Evolutionary conservation across 2,888 invertebrate species (phyloP).

Genomic region (Trichogramma dendrolimi): DNA sequence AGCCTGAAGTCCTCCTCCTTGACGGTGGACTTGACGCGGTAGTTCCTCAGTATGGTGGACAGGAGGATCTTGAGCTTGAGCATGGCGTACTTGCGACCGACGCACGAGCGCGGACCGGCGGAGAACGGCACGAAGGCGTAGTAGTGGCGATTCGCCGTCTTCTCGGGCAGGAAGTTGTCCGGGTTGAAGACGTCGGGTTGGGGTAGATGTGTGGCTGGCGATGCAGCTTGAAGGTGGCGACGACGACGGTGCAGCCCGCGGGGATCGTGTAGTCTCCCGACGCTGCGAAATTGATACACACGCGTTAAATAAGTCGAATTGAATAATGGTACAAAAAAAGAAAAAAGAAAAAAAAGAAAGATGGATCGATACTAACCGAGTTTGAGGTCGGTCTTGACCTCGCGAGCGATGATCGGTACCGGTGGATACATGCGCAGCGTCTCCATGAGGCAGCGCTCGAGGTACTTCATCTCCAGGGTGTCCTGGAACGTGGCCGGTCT

Average conservation of each 20-base stretch:
- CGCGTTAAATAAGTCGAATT: neutral
- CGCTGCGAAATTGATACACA: conserved; percentile 46
- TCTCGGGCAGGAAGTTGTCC: conserved; percentile 75
- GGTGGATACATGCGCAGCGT: conserved; percentile 75
- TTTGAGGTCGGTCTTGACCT: conserved; percentile 66
- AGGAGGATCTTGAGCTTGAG: conserved; percentile 71
- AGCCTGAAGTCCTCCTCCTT: conserved; percentile 65
- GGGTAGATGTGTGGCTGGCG: conserved; percentile 64
- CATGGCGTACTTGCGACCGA: conserved; percentile 78
- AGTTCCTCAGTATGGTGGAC: conserved; percentile 69
- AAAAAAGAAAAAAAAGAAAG: neutral
- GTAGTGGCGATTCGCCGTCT: conserved; percentile 70
- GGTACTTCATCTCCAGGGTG: conserved; percentile 75
- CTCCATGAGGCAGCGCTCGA: conserved; percentile 75
- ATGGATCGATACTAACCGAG: conserved; percentile 54
- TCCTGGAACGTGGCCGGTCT: conserved; percentile 73
- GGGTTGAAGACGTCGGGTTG: conserved; percentile 69
- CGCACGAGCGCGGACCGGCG: conserved; percentile 76
- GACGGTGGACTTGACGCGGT: conserved; percentile 60
- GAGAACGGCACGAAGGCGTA: conserved; percentile 79
- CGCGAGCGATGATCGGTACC: conserved; percentile 73
- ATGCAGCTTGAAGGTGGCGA: conserved; percentile 66
- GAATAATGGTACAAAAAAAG: neutral
- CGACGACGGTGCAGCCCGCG: conserved; percentile 66
- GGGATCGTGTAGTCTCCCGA: conserved; percentile 65